These are phyloP conservation scores for Caloenas nicobarica DNA, from an alignment of 2,113 vertebrate genomes.

Conservation along the genomic window DNA sequence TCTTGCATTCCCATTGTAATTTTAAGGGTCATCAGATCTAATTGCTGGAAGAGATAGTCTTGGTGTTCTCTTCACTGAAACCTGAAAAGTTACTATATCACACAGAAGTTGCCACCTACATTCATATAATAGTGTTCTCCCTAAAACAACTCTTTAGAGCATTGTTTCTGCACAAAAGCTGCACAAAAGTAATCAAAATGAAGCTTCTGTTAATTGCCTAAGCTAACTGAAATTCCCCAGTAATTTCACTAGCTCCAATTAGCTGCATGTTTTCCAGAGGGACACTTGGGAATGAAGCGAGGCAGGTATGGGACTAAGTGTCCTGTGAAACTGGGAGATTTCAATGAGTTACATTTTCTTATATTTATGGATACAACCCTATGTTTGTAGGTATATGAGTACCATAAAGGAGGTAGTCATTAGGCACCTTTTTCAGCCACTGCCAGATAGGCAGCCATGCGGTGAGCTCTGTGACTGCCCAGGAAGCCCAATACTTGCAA, in stretches of 20 bases:
- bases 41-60: neutral
- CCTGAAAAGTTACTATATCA: neutral
- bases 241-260: neutral
- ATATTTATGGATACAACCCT: neutral
- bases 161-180: neutral
- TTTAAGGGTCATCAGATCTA: neutral
- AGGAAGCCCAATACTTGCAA: neutral
- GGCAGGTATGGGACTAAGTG: fast-evolving
- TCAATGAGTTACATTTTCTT: neutral
- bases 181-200: constrained; percentile 2
- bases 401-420: neutral
- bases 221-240: neutral
- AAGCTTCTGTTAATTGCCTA: neutral
- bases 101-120: neutral
- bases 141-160: neutral
- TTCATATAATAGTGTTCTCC: neutral
- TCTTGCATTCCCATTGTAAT: neutral
- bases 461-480: neutral
- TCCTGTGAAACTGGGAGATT: neutral
- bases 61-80: neutral
- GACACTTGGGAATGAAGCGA: neutral
- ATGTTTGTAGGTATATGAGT: neutral
- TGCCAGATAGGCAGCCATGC: neutral
- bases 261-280: constrained; percentile 6
- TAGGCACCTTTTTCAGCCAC: neutral